Evolutionary conservation across 2,888 invertebrate genomes (phyloP).

Genomic region (Hartigia nigra): DNA sequence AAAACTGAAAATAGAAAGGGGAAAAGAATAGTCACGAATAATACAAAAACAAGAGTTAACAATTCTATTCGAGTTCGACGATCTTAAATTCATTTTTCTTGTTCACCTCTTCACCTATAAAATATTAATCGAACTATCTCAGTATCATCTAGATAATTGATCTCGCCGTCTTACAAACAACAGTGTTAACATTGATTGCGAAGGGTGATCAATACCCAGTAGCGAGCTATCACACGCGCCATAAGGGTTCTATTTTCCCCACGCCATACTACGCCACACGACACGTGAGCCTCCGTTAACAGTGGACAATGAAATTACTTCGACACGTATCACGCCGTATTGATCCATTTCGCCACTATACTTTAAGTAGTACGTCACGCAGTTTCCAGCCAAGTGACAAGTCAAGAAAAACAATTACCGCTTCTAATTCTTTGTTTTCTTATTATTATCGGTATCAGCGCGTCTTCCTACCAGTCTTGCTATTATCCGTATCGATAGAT

Average conservation of each 20-base stretch:
- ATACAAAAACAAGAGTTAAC: not conserved
- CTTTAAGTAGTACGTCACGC: not conserved
- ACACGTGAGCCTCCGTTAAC: constrained; percentile 55
- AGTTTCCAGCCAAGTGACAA: not conserved
- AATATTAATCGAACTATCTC: constrained; percentile 20
- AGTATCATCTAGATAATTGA: constrained; percentile 38
- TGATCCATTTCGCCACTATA: constrained; percentile 43
- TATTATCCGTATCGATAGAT: not conserved
- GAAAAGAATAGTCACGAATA: not conserved
- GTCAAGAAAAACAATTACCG: not conserved
- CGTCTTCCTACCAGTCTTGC: not conserved
- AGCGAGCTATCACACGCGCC: constrained; percentile 40
- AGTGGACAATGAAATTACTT: constrained; percentile 61
- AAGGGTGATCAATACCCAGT: constrained; percentile 53
- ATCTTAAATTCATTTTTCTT: not conserved
- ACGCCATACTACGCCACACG: constrained; percentile 41
- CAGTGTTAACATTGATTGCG: constrained; percentile 52
- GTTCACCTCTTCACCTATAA: not conserved
- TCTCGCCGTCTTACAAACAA: constrained; percentile 43
- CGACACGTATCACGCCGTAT: constrained; percentile 55
- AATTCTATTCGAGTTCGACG: not conserved
- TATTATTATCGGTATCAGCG: not conserved
- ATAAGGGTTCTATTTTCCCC: constrained; percentile 21
- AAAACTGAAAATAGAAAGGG: not conserved
- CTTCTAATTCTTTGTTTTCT: not conserved